Conservation (phyloP, 2,888 invertebrate genomes). For the Cylindroiulus punctatus region DNA sequence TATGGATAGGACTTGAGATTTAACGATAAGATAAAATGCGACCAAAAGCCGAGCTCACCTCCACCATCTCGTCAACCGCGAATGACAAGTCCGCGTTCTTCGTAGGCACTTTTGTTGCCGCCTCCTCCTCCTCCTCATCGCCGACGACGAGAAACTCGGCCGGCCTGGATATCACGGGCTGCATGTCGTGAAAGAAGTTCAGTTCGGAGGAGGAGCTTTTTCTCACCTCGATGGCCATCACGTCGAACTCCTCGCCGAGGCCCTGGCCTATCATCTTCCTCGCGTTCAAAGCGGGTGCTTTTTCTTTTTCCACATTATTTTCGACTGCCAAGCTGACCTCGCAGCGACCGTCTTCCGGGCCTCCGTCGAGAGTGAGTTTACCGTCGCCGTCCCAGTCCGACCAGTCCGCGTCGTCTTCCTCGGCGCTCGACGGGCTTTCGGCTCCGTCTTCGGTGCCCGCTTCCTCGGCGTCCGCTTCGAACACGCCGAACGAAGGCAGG, state of each 20-base stretch:
- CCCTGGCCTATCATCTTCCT: too few relatives aligned
- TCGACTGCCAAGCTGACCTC: neutral
- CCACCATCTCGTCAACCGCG: slow-evolving; percentile 16
- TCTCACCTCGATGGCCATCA: slow-evolving; percentile 50
- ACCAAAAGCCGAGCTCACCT: neutral
- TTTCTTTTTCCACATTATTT: neutral
- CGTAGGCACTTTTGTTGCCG: neutral
- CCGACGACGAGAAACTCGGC: neutral
- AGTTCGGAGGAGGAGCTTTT: slow-evolving; percentile 31
- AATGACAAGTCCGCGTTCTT: neutral
- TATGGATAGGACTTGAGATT: too few relatives aligned
- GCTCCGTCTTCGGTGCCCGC: neutral
- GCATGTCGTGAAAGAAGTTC: slow-evolving; percentile 55
- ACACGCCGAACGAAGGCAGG: neutral
- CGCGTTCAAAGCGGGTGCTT: neutral
- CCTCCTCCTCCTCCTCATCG: neutral
- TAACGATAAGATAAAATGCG: too few relatives aligned
- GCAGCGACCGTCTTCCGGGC: neutral
- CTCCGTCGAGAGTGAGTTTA: neutral
- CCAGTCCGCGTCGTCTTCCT: slow-evolving; percentile 50
- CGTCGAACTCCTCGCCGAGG: slow-evolving; percentile 55
- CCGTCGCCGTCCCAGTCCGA: slow-evolving; percentile 50
- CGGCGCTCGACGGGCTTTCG: neutral
- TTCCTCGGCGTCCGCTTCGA: neutral
- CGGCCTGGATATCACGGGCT: slow-evolving; percentile 50